phyloP scores from a whole-genome alignment of 2,797 vertebrate genomes.

The Gymnothorax reevesii region DNA sequence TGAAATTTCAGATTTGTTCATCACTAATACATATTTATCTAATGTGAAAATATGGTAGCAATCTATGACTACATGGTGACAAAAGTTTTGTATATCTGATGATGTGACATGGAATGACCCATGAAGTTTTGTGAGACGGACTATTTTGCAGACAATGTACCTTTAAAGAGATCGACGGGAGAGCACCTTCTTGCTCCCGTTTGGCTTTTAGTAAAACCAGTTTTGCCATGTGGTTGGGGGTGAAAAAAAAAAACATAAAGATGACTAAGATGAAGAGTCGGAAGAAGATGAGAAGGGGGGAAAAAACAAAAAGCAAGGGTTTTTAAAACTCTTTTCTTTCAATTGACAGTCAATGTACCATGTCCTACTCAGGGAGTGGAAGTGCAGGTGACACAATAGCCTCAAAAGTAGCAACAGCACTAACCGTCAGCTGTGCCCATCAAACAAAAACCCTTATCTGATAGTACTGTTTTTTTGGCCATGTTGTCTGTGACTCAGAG shows the following conservation, averaged over 20 bases:
- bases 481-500: slow-evolving; percentile 53
- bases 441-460: slow-evolving; percentile 63
- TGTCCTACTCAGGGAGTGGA: slow-evolving; percentile 55
- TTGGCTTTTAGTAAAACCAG: slow-evolving; percentile 50
- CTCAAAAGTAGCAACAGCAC: slow-evolving; percentile 54
- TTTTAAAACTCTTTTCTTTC: slow-evolving; percentile 44
- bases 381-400: slow-evolving; percentile 63
- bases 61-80: too few species aligned
- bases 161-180: neutral
- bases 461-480: slow-evolving; percentile 51
- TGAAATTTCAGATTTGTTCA: too few species aligned
- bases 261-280: slow-evolving; percentile 20
- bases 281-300: slow-evolving; percentile 25
- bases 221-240: slow-evolving; percentile 54
- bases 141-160: neutral
- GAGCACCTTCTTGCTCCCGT: slow-evolving; percentile 28
- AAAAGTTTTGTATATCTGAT: too few species aligned
- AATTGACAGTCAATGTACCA: slow-evolving; percentile 62
- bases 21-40: too few species aligned
- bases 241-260: slow-evolving; percentile 27
- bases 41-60: too few species aligned
- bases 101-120: too few species aligned
- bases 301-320: slow-evolving; percentile 39
- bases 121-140: slow-evolving; percentile 3
- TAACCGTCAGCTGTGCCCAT: slow-evolving; percentile 62